Evolutionary conservation across 2,113 vertebrate genomes (phyloP).

Genomic region (Takifugu flavidus): DNA sequence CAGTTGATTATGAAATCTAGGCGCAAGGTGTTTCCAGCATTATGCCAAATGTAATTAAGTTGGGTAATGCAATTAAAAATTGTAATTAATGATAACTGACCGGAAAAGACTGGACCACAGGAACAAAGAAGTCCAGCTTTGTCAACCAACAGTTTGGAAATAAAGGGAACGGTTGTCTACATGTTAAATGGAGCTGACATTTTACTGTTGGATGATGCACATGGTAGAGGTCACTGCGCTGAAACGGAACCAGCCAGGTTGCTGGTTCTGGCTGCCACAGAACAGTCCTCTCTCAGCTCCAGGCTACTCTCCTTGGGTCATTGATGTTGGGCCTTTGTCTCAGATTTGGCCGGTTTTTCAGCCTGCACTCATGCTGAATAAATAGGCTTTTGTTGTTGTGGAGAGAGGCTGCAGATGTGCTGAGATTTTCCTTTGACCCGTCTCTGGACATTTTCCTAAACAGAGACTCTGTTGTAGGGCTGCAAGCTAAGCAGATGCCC

Average conservation of each 20-base stretch:
- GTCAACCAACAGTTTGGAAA: not conserved
- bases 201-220: constrained; percentile 18
- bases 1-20: too few relatives aligned
- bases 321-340: not conserved
- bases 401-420: not conserved
- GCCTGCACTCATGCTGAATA: constrained; percentile 24
- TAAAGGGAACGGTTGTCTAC: not conserved
- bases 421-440: constrained; percentile 1
- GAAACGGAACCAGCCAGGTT: constrained; percentile 6
- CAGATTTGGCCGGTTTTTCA: constrained; percentile 27
- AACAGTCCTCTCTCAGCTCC: constrained; percentile 24
- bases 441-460: not conserved
- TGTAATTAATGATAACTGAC: too few relatives aligned
- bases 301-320: constrained; percentile 12
- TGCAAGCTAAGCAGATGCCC: constrained; percentile 5
- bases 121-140: too few relatives aligned
- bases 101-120: too few relatives aligned
- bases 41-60: too few relatives aligned
- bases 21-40: too few relatives aligned
- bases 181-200: constrained; percentile 33
- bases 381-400: constrained; percentile 6
- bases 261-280: constrained; percentile 10
- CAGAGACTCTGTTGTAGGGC: not conserved
- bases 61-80: too few relatives aligned
- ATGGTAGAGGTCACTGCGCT: constrained; percentile 13